Percentiles rank a stretch among this genome's conserved stretches.
Conservation (phyloP, 2,797 vertebrate genomes). For the Morus bassanus region DNA sequence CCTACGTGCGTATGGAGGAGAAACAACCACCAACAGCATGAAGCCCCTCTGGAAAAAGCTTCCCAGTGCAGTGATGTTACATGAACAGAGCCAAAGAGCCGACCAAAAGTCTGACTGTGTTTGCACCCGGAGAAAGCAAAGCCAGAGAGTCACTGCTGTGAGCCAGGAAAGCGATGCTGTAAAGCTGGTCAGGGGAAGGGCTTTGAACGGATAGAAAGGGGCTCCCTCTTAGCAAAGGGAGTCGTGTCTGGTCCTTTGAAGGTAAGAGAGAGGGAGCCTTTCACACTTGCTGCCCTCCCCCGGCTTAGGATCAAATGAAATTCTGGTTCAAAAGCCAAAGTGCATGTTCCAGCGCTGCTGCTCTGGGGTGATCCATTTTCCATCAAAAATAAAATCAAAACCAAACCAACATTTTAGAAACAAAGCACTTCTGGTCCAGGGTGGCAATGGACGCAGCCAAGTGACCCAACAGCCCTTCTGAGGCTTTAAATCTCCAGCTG, state of each 20-base stretch:
- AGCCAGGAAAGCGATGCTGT: background rate
- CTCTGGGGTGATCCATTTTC: background rate
- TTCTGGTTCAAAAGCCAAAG: background rate
- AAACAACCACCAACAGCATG: background rate
- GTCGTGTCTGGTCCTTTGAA: background rate
- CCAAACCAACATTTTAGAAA: background rate
- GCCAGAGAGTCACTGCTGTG: background rate
- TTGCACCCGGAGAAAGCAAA: background rate
- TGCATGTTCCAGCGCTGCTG: background rate
- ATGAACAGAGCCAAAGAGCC: background rate
- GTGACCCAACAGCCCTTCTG: background rate
- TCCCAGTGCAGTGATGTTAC: background rate
- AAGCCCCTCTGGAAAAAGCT: background rate
- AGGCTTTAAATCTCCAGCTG: background rate
- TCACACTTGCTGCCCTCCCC: background rate
- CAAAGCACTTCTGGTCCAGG: constrained; percentile 13
- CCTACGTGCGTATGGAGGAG: background rate
- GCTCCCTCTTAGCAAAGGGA: background rate
- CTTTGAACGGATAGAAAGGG: background rate
- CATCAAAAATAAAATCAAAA: background rate
- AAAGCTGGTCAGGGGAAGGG: background rate
- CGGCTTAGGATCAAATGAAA: background rate
- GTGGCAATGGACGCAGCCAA: background rate
- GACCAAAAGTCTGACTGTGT: background rate
- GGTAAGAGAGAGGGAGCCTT: background rate